Evolutionary conservation across 2,888 invertebrate genomes (phyloP).

Genomic region (Rhingia campestris): DNA sequence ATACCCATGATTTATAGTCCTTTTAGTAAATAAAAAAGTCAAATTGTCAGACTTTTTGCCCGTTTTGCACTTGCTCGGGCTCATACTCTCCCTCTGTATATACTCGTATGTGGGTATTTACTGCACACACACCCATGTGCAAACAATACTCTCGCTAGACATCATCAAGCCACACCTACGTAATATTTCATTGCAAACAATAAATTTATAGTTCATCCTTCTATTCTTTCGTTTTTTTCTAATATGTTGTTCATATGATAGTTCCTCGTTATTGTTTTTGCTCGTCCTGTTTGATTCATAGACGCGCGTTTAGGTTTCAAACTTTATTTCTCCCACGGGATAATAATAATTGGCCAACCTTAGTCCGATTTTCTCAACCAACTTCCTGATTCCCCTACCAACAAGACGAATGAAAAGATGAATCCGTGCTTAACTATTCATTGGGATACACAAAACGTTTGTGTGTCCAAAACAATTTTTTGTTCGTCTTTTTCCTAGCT

Average conservation of each 20-base stretch:
- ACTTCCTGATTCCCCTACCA: not conserved
- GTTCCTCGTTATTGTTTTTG: conserved; percentile 55
- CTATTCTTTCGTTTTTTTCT: conserved; percentile 25
- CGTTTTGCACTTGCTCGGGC: conserved; percentile 3
- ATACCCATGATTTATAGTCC: conserved; percentile 72
- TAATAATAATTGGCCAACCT: conserved; percentile 34
- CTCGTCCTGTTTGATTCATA: conserved; percentile 68
- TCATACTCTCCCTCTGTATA: conserved; percentile 12
- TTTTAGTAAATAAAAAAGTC: conserved; percentile 73
- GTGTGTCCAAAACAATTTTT: not conserved
- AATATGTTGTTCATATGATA: not conserved
- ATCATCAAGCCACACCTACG: conserved; percentile 73
- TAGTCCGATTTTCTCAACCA: not conserved
- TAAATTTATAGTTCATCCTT: conserved; percentile 74
- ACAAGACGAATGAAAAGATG: conserved; percentile 42
- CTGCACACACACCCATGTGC: conserved; percentile 43
- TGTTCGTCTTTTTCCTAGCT: no score
- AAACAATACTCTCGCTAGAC: conserved; percentile 62
- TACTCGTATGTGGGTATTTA: conserved; percentile 29
- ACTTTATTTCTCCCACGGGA: conserved; percentile 70
- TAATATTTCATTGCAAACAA: conserved; percentile 71
- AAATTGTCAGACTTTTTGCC: conserved; percentile 58
- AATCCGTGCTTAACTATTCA: conserved; percentile 28
- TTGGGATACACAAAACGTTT: conserved; percentile 7
- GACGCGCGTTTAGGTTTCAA: conserved; percentile 70